Conservation (phyloP, 2,888 invertebrate species). For the Trilocha varians region DNA sequence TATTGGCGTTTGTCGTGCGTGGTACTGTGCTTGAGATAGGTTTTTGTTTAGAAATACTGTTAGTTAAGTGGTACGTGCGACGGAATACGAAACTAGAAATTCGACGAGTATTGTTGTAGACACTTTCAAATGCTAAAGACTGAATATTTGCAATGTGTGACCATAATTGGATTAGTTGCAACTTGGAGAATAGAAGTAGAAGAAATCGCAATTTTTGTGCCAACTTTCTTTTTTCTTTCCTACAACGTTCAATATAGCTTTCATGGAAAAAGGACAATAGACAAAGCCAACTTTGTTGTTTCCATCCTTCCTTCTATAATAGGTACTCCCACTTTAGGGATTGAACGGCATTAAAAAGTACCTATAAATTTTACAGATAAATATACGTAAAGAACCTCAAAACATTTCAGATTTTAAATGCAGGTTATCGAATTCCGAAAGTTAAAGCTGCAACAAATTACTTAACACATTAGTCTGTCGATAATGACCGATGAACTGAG, state of each 20-base stretch:
- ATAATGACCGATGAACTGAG: slow-evolving; percentile 28
- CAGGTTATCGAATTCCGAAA: slow-evolving; percentile 20
- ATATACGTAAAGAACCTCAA: too few species aligned
- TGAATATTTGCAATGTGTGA: neutral
- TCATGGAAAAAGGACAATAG: too few species aligned
- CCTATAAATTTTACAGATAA: too few species aligned
- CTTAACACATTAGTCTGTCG: slow-evolving; percentile 35
- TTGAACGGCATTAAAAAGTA: too few species aligned
- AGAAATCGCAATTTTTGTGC: too few species aligned
- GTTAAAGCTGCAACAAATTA: slow-evolving; percentile 24
- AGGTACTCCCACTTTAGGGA: too few species aligned
- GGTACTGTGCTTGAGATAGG: slow-evolving; percentile 12
- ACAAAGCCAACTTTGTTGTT: too few species aligned
- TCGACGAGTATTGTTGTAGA: slow-evolving; percentile 12
- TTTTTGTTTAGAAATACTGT: slow-evolving; percentile 8
- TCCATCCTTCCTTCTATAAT: too few species aligned
- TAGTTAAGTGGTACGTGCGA: slow-evolving; percentile 22
- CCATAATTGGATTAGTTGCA: neutral
- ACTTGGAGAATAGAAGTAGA: too few species aligned
- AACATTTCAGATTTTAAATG: too few species aligned
- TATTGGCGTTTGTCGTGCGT: slow-evolving; percentile 8
- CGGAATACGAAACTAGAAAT: slow-evolving; percentile 10
- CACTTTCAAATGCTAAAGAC: slow-evolving; percentile 19
- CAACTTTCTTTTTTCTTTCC: too few species aligned
- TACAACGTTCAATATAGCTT: too few species aligned